These are phyloP conservation scores for Spodoptera exigua DNA, from an alignment of 2,888 invertebrate species.

Conservation along the genomic window DNA sequence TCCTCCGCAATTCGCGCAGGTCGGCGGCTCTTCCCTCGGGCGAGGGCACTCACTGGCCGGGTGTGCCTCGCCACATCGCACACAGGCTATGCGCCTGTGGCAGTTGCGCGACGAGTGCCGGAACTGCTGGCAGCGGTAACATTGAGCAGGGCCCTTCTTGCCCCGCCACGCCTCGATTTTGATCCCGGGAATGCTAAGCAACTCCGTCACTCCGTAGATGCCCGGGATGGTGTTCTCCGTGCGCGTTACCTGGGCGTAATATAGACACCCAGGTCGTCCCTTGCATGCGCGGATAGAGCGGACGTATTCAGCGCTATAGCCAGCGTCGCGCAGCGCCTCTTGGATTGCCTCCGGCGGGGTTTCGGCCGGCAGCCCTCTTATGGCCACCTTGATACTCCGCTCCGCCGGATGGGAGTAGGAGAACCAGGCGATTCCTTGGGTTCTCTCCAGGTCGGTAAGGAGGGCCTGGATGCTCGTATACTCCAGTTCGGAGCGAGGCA, in stretches of 20 bases:
- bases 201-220: neutral
- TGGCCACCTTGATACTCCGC: no score
- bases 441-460: no score
- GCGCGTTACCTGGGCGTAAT: conserved; percentile 8
- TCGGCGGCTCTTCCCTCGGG: no score
- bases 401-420: no score
- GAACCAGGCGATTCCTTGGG: no score
- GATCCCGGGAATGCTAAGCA: neutral
- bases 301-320: conserved; percentile 11
- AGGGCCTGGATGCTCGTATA: no score
- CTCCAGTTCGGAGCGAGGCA: no score
- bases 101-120: no score
- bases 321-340: conserved; percentile 44
- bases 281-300: neutral
- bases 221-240: neutral
- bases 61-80: conserved; percentile 26
- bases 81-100: conserved; percentile 6
- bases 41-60: conserved; percentile 23
- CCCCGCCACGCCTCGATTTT: neutral
- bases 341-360: conserved; percentile 21
- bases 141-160: conserved; percentile 2
- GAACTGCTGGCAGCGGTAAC: conserved; percentile 14
- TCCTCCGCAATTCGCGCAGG: no score
- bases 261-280: conserved; percentile 3
- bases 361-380: conserved; percentile 37